Base-by-base conservation (phyloP, 2,113 vertebrate species). In the Antidorcas marsupialis region DNA sequence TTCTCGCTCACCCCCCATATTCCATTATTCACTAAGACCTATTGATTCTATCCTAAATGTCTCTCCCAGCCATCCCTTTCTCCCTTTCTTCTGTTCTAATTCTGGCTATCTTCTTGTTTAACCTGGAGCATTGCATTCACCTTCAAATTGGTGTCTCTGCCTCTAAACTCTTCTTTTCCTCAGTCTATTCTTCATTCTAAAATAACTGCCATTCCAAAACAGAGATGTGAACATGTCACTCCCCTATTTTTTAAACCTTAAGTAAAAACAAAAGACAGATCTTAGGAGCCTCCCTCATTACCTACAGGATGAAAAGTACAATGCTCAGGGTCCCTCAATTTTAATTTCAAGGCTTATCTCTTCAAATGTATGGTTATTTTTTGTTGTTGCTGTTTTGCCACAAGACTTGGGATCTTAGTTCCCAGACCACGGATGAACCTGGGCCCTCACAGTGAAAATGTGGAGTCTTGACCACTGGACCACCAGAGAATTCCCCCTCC, bases 231-330 rank as follows among this genome's bases (percentile, higher is more conserved):
- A 25, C 25, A 7, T 60, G 6, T 76, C 71, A 92, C 28, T 45
- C 39, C 33, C 59, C 27, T 79, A 25, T 64, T 55, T 86, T 85
- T 11, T n/a, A 97, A 83, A 52, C 17, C 43, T 85, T 71, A 90
- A 85, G 43, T 95, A 79, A 93, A 92, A 84, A 89, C 55, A 92
- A 95, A 97, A 79, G 28, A 78, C 82, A 62, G 90, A 64, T 74
- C 74, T 87, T 28, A 78, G 62, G 57, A 87, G 12, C 23, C 16
- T 55, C 93, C 21, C 39, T 10, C 9, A 13, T 85, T 86, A 39
- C 8, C 39, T 81, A 19, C 12, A 50, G 53, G 30, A 36, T 78
- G 55, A 87, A 84, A 62, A 53, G 19, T 60, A 10, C 50, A 45
- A 27, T n/a, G 30, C 14, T 95, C 53, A 86, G 19, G 25, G 19